These are phyloP conservation scores for Malacoctenus gilli DNA, from an alignment of 2,797 vertebrate species.

Conservation along the genomic window DNA sequence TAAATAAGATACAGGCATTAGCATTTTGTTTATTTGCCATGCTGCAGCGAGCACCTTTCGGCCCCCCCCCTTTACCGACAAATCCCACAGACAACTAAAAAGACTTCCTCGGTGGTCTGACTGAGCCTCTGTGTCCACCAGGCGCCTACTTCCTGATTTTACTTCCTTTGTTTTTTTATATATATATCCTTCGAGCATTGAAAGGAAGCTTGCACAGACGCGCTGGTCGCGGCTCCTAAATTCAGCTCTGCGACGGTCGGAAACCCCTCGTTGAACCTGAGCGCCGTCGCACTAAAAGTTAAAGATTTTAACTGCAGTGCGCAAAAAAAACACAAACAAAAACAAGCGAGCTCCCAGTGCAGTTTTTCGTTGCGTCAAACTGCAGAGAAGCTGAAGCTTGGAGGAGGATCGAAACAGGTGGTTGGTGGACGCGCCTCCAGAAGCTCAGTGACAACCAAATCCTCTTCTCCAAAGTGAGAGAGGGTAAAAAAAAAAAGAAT, in stretches of 20 bases:
- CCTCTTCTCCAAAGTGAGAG: conserved; percentile 26
- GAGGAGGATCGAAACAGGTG: conserved; percentile 36
- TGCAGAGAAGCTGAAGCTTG: conserved; percentile 1
- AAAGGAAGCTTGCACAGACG: conserved; percentile 22
- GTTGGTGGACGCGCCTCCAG: conserved; percentile 35
- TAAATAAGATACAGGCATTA: conserved; percentile 23
- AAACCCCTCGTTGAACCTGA: conserved; percentile 17
- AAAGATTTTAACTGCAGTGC: conserved; percentile 19
- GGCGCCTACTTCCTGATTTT: conserved; percentile 4
- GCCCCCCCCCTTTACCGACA: conserved; percentile 45
- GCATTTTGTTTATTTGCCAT: conserved; percentile 22
- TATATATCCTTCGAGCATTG: conserved; percentile 26
- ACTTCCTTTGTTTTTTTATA: neutral
- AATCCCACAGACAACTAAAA: conserved; percentile 40
- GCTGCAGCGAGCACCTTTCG: conserved; percentile 47
- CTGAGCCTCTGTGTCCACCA: conserved; percentile 41
- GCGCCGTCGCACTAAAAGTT: conserved; percentile 14
- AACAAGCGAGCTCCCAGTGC: conserved; percentile 30
- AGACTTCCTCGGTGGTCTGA: conserved; percentile 28
- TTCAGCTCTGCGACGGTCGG: conserved; percentile 28
- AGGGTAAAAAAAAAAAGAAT: conserved; percentile 36
- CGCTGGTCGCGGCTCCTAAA: conserved; percentile 69
- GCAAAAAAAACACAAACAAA: conserved; percentile 20
- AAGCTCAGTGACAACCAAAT: conserved; percentile 60
- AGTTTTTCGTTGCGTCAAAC: conserved; percentile 11